Evolutionary conservation across 2,888 invertebrate genomes (phyloP).

Genomic region (Tribolium freemani): DNA sequence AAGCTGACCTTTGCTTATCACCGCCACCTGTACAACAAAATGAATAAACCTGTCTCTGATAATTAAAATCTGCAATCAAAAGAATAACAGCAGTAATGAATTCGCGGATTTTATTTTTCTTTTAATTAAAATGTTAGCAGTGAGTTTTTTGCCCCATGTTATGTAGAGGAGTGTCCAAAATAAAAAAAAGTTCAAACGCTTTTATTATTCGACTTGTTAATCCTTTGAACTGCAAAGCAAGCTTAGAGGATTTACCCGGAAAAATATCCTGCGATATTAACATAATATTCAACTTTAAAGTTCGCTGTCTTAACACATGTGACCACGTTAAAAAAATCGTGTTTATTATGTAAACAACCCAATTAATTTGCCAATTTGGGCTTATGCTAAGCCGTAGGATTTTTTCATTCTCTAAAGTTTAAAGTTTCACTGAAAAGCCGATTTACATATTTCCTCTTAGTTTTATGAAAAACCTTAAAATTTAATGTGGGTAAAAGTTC

Average conservation of each 20-base stretch:
- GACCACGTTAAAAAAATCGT: background rate
- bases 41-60: background rate
- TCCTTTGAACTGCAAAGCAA: background rate
- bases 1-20: background rate
- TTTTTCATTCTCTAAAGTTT: background rate
- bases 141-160: background rate
- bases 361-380: background rate
- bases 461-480: background rate
- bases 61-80: background rate
- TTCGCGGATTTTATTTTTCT: background rate
- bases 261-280: background rate
- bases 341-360: too few relatives aligned
- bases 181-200: background rate
- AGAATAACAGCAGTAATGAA: background rate
- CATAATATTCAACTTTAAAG: background rate
- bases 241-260: background rate
- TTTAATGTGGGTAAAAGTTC: background rate
- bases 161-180: background rate
- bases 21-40: background rate
- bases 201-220: background rate
- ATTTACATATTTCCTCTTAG: background rate
- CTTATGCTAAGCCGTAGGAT: background rate
- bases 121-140: background rate
- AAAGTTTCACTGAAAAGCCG: background rate
- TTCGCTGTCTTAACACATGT: background rate